These are phyloP conservation scores for Suncus etruscus DNA, from an alignment of 2,113 vertebrate species.

Conservation along the genomic window DNA sequence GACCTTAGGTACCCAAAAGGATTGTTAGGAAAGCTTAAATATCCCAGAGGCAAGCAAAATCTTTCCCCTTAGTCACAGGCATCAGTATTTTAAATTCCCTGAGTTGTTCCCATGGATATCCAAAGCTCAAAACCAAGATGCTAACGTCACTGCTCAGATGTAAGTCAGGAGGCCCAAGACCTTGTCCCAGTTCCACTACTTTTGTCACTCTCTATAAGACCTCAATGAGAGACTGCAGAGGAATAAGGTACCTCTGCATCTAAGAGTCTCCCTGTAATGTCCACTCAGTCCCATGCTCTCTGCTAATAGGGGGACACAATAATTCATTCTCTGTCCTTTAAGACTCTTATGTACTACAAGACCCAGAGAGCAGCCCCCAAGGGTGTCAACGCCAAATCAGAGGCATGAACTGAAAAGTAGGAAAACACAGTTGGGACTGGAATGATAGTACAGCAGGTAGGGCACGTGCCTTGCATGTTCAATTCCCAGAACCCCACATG, in stretches of 20 bases:
- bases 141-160: neutral
- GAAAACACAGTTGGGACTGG: neutral
- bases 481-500: no score
- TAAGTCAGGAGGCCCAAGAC: neutral
- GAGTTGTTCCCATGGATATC: neutral
- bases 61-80: conserved; percentile 11
- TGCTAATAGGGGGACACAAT: neutral
- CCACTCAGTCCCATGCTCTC: neutral
- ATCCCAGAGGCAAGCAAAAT: neutral
- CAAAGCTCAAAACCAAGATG: neutral
- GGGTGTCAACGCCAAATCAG: conserved; percentile 9
- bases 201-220: neutral
- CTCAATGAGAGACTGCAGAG: neutral
- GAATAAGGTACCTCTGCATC: neutral
- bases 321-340: neutral
- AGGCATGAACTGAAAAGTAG: neutral
- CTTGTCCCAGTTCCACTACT: neutral
- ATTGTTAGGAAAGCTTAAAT: neutral
- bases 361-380: neutral
- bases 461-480: no score
- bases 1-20: neutral
- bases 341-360: neutral
- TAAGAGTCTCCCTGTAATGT: neutral
- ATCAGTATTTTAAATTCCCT: neutral
- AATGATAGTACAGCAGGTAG: no score